These are phyloP conservation scores for Tillus elongatus DNA, from an alignment of 2,888 invertebrate genomes.

Conservation along the genomic window DNA sequence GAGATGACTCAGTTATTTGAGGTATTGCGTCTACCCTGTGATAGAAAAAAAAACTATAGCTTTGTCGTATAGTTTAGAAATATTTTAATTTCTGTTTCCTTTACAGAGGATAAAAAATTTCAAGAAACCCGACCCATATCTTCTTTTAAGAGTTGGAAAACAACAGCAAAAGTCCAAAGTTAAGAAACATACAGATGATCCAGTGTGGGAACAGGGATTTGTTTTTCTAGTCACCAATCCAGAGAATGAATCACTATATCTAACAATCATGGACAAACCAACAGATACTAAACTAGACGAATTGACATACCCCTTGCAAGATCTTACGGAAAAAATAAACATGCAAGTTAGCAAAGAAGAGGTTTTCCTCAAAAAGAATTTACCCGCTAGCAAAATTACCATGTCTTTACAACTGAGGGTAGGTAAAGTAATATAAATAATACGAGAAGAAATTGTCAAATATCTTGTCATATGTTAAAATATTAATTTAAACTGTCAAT, in stretches of 20 bases:
- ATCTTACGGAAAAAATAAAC: conserved; percentile 57
- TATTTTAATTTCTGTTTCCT: too few species aligned
- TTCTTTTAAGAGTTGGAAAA: conserved; percentile 67
- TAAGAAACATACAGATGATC: conserved; percentile 71
- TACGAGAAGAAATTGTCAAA: too few species aligned
- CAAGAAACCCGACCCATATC: conserved; percentile 72
- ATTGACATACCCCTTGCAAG: conserved; percentile 56
- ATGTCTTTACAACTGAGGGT: conserved; percentile 67
- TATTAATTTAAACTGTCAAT: too few species aligned
- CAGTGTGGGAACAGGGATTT: conserved; percentile 88
- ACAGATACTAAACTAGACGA: conserved; percentile 62
- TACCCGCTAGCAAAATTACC: conserved; percentile 63
- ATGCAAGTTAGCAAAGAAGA: conserved; percentile 67
- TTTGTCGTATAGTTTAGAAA: conserved; percentile 8
- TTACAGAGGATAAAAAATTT: conserved; percentile 51
- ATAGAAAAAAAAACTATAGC: conserved; percentile 2
- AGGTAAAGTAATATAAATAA: too few species aligned
- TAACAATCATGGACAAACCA: conserved; percentile 76
- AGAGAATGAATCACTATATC: conserved; percentile 69
- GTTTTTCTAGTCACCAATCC: conserved; percentile 84
- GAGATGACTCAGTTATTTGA: too few species aligned
- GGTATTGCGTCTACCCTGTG: too few species aligned
- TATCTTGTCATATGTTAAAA: too few species aligned
- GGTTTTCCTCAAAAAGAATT: conserved; percentile 61
- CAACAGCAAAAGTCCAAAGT: conserved; percentile 57